These are phyloP conservation scores for Gerris lacustris DNA, from an alignment of 2,888 invertebrate species.

Conservation along the genomic window DNA sequence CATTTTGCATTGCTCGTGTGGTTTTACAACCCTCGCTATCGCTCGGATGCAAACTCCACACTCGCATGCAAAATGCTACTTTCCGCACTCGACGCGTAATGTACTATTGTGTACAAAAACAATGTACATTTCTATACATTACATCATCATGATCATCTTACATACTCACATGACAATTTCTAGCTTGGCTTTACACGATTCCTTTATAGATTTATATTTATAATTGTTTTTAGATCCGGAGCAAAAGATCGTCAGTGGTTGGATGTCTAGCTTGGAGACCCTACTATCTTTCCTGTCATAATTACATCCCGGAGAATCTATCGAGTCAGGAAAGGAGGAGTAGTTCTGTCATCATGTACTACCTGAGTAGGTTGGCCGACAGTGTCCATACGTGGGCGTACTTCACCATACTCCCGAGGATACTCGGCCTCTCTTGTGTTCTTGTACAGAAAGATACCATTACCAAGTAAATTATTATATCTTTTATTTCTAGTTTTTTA, in stretches of 20 bases:
- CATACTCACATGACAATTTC: too few species aligned
- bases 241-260: neutral
- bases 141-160: too few species aligned
- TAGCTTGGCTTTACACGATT: too few species aligned
- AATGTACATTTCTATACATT: too few species aligned
- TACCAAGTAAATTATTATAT: neutral
- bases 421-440: neutral
- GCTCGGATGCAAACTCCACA: too few species aligned
- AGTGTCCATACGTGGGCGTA: neutral
- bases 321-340: neutral
- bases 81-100: too few species aligned
- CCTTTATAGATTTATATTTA: too few species aligned
- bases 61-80: too few species aligned
- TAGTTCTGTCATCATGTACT: neutral
- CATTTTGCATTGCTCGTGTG: too few species aligned
- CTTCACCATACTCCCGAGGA: neutral
- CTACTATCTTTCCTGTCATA: neutral
- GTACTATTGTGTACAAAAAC: too few species aligned
- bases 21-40: too few species aligned
- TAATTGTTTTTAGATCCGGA: constrained; percentile 13
- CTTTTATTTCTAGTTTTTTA: too few species aligned
- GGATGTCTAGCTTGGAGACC: constrained; percentile 8
- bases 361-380: neutral
- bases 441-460: neutral
- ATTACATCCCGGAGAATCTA: neutral